These are phyloP conservation scores for Spilarctia lutea DNA, from an alignment of 2,888 invertebrate genomes.

Conservation along the genomic window DNA sequence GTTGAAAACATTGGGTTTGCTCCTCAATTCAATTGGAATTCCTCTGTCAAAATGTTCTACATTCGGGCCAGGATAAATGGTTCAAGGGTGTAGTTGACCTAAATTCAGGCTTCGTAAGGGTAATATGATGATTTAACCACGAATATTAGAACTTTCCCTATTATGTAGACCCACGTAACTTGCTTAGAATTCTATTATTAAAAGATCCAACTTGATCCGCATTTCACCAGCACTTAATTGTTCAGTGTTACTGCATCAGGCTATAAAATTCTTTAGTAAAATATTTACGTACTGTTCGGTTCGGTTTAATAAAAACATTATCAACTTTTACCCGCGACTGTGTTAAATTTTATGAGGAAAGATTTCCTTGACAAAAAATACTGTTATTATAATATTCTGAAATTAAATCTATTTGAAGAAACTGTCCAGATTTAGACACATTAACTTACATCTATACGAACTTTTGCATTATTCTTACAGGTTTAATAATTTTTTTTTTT, in stretches of 20 bases:
- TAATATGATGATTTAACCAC: background rate
- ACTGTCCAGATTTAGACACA: too few species aligned
- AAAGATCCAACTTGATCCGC: background rate
- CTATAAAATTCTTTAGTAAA: background rate
- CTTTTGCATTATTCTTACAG: too few species aligned
- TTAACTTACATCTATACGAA: too few species aligned
- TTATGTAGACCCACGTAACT: background rate
- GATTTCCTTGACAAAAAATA: background rate
- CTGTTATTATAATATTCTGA: too few species aligned
- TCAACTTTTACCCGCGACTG: background rate
- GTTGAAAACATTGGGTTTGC: background rate
- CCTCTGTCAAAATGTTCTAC: background rate
- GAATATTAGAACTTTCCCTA: background rate
- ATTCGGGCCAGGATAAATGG: background rate
- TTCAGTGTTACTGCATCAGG: background rate
- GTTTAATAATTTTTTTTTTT: too few species aligned
- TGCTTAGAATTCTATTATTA: background rate
- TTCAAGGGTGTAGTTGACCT: background rate
- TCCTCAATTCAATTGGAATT: background rate
- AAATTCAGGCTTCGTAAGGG: background rate
- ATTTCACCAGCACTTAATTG: background rate
- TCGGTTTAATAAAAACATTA: background rate
- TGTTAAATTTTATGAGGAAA: background rate
- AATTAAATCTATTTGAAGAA: too few species aligned
- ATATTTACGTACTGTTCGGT: background rate